Evolutionary conservation across 2,888 invertebrate species (phyloP), one percentile per base, ranked within the genome.

Genomic region (Tenthredo notha): DNA sequence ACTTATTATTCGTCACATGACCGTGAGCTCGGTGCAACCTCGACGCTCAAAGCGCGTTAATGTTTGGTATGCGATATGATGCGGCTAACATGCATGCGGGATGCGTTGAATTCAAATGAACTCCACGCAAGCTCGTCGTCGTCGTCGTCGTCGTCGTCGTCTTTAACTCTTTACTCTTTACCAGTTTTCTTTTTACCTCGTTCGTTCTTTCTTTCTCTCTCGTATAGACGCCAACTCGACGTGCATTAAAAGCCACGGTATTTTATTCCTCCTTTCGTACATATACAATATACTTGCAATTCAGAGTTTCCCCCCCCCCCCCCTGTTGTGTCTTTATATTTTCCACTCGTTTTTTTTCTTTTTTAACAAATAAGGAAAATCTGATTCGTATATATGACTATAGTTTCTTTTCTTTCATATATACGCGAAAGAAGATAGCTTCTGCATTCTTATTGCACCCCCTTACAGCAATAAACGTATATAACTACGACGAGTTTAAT

Each of bases 31-130:
- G 77, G 33, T 50, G 77, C 77, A 61, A 58, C 58, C 80, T 37
- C 80, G 43, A 80, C 25, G 58, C 43, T 80, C 80, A 25, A 83
- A 83, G 83, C 83, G 83, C 67, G 83, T 83, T 47, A 67, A 83
- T 87, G 89, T 86, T 90, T 90, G 87, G 91, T 90, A 90, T 90
- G 89, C 91, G 88, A 86, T 89, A 88, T 89, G 90, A 88, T 84
- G 87, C 88, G 78, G 84, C 21, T 47, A 40, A 67, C 75, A 80
- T 80, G 78, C 67, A 54, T 67, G 75, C 54, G 70, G 85, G 86
- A 86, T 77, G 86, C 85, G 86, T 87, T 85, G 87, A 86, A 88
- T 88, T 86, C 83, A 85, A 87, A 87, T 87, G 87, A 87, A 86
- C 82, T 70, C 33, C 12, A 33, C 33, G 18, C 25, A 67, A 67